Conservation (phyloP, 2,113 vertebrate genomes). For the Dasyornis broadbenti region DNA sequence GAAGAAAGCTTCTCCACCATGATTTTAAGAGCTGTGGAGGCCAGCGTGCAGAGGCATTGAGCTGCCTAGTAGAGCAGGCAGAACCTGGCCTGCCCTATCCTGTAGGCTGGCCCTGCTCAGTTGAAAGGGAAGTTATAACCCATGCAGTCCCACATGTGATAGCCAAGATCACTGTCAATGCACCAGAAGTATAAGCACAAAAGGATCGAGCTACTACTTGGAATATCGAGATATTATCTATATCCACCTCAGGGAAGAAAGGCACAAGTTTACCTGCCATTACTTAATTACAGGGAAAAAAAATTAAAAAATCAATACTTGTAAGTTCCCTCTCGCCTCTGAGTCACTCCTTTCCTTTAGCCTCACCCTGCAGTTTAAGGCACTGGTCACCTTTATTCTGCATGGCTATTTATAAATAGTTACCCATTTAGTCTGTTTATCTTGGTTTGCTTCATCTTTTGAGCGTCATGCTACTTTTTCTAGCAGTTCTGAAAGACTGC, state of each 20-base stretch:
- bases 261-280: neutral
- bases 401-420: neutral
- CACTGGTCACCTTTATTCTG: neutral
- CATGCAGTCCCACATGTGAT: rapidly evolving
- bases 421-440: neutral
- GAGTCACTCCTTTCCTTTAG: neutral
- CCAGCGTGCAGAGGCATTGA: neutral
- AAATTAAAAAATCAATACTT: neutral
- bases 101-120: neutral
- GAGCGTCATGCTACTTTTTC: neutral
- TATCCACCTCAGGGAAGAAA: neutral
- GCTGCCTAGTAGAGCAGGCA: neutral
- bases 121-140: neutral
- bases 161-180: rapidly evolving
- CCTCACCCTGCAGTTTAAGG: neutral
- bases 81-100: neutral
- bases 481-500: neutral
- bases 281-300: neutral
- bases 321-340: neutral
- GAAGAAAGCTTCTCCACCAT: neutral
- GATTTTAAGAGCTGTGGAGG: neutral
- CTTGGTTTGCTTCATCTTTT: neutral
- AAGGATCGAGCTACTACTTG: neutral
- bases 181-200: neutral
- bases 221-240: too few relatives aligned